Conservation (phyloP, 2,888 invertebrate genomes). For the Boloria euphrosyne region DNA sequence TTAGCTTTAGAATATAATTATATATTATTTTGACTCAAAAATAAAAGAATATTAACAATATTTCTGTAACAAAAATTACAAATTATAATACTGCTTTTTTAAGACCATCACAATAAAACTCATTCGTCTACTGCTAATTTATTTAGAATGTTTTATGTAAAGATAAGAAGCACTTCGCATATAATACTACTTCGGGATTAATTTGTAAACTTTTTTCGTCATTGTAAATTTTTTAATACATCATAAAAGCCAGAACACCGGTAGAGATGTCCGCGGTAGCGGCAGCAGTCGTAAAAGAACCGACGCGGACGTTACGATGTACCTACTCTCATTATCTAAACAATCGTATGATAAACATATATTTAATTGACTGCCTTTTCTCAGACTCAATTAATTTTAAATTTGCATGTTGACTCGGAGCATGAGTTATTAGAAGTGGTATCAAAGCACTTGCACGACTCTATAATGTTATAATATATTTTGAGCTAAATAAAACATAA, state of each 20-base stretch:
- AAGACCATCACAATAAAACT: neutral
- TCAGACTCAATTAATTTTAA: slow-evolving; percentile 22
- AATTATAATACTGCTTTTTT: neutral
- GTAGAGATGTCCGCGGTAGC: neutral
- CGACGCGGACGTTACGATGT: slow-evolving; percentile 2
- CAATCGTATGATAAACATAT: slow-evolving; percentile 7
- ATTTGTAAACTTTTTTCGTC: slow-evolving; percentile 3
- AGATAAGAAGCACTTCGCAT: neutral
- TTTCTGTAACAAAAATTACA: neutral
- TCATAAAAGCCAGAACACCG: slow-evolving; percentile 1
- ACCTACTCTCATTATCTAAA: neutral
- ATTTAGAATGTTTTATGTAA: slow-evolving; percentile 1
- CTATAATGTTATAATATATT: too few species aligned
- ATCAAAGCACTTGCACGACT: too few species aligned
- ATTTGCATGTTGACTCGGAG: neutral
- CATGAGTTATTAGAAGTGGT: too few species aligned
- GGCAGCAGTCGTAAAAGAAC: too few species aligned
- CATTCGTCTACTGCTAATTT: neutral
- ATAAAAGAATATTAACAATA: too few species aligned
- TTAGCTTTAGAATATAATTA: too few species aligned
- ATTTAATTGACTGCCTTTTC: slow-evolving; percentile 15
- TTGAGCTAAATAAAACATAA: too few species aligned
- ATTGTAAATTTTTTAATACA: neutral
- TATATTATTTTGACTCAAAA: too few species aligned
- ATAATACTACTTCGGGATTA: neutral